Percentiles rank a stretch among this genome's conserved stretches.
These are phyloP conservation scores for Cyrtodaria siliqua DNA, from an alignment of 2,888 invertebrate genomes.

Conservation along the genomic window DNA sequence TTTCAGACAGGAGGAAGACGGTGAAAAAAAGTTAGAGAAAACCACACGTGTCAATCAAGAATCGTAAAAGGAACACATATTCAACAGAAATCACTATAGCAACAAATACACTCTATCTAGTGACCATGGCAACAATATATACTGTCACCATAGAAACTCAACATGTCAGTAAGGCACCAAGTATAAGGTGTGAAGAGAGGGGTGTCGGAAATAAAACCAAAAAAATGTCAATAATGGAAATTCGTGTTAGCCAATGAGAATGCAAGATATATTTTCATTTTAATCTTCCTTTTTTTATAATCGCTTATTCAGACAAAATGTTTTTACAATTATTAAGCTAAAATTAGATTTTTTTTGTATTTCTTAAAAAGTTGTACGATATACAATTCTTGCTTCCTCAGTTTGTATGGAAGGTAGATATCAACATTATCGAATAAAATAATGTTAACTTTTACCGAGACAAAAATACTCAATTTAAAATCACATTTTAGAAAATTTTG, in stretches of 20 bases:
- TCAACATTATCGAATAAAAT: not conserved
- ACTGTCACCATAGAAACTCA: conserved; percentile 24
- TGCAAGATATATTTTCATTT: not conserved
- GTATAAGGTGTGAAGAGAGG: conserved; percentile 53
- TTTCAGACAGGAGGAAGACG: conserved; percentile 22
- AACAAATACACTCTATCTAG: too few relatives aligned
- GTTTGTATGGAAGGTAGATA: too few relatives aligned
- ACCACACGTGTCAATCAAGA: conserved; percentile 47
- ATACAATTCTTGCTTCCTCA: too few relatives aligned
- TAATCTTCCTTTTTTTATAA: too few relatives aligned
- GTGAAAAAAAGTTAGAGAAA: conserved; percentile 47
- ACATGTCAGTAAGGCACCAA: conserved; percentile 42
- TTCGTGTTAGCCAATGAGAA: not conserved
- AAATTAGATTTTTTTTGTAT: too few relatives aligned
- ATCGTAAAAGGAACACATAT: conserved; percentile 36
- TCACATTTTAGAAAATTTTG: not conserved
- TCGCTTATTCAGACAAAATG: too few relatives aligned
- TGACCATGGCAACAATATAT: conserved; percentile 23
- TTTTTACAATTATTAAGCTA: too few relatives aligned
- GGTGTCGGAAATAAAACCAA: conserved; percentile 1
- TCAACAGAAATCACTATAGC: conserved; percentile 32
- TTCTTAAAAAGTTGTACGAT: too few relatives aligned
- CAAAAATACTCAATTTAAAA: not conserved
- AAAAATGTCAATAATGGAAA: too few relatives aligned
- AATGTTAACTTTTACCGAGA: not conserved